Evolutionary conservation across 1,140 invertebrate genomes (phyloP).

Genomic region (Nasonia longicornis): DNA sequence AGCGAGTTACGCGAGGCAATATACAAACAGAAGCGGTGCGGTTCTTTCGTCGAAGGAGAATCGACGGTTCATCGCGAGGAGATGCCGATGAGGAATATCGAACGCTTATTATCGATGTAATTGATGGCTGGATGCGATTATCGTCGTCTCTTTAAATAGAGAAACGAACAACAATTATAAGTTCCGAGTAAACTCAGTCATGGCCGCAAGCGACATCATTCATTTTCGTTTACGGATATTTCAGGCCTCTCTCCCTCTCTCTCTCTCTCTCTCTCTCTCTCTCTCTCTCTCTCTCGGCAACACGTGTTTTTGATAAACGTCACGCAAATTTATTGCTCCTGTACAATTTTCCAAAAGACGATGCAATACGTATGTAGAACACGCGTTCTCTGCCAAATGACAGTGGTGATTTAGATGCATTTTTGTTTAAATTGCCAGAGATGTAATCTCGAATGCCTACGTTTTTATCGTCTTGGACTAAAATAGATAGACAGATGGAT

Average conservation of each 20-base stretch:
- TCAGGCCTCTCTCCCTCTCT: neutral
- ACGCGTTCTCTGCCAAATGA: constrained; percentile 12
- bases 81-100: too few relatives aligned
- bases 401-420: constrained; percentile 34
- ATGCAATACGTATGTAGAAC: neutral
- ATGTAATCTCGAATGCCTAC: too few relatives aligned
- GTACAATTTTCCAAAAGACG: constrained; percentile 28
- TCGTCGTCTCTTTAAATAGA: neutral
- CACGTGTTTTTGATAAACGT: constrained; percentile 40
- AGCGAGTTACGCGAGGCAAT: too few relatives aligned
- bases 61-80: too few relatives aligned
- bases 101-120: too few relatives aligned
- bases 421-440: neutral
- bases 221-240: constrained; percentile 25
- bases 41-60: too few relatives aligned
- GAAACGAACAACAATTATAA: neutral
- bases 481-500: too few relatives aligned
- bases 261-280: neutral
- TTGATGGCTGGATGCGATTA: neutral
- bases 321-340: constrained; percentile 38
- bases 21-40: too few relatives aligned
- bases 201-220: neutral
- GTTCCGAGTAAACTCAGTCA: constrained; percentile 6
- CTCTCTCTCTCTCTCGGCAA: neutral
- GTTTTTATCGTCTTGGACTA: too few relatives aligned